Conservation (phyloP, 2,113 vertebrate species). For the Dicerorhinus sumatrensis region DNA sequence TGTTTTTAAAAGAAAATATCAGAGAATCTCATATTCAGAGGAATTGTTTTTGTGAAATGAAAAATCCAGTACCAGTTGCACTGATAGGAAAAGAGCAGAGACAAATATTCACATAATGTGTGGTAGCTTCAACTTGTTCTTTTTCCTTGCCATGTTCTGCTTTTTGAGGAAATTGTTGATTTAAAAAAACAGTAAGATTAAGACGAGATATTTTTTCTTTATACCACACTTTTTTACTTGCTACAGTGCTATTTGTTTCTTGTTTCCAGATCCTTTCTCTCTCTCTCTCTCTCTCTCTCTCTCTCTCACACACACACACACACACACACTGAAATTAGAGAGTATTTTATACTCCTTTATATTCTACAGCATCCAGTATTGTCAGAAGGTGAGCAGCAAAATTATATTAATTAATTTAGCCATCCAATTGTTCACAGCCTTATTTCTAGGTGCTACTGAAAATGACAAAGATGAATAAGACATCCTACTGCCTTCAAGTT, state of each 20-base stretch:
- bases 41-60: not conserved
- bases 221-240: not conserved
- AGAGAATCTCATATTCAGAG: not conserved
- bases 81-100: not conserved
- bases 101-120: not conserved
- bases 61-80: not conserved
- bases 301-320: not conserved
- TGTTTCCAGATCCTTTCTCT: not conserved
- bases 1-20: not conserved
- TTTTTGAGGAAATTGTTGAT: not conserved
- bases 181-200: not conserved
- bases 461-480: not conserved
- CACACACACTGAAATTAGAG: not conserved
- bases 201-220: not conserved
- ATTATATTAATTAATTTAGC: not conserved
- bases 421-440: not conserved
- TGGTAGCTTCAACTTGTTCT: not conserved
- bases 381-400: not conserved
- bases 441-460: not conserved
- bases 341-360: conserved; percentile 27
- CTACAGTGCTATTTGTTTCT: not conserved
- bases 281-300: no score
- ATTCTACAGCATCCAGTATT: not conserved
- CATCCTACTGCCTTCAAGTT: not conserved
- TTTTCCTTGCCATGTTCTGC: not conserved